Base-by-base conservation (phyloP, 2,888 invertebrate species). In the Epirrita christyi region DNA sequence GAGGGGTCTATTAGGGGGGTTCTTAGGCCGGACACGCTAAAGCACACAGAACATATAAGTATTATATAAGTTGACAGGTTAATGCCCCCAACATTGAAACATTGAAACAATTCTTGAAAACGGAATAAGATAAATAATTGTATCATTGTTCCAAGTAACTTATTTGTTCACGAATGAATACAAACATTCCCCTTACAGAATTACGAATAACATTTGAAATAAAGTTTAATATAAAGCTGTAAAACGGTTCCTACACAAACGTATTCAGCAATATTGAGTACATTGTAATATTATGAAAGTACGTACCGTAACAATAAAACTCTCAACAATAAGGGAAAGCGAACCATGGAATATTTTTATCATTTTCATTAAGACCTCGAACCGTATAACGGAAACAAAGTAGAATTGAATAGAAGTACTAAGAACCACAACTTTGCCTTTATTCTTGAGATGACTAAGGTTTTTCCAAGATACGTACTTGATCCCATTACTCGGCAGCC, bases 321-420 rank as follows among this genome's bases (percentile, higher is more conserved):
- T 56, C 51, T 57, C 67, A 34, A 46, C 68, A 75, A 71, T 67
- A 73, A 67, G 67, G 58, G 32, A 38, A 44, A 41, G 43, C 45
- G 50, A 45, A 46, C 53, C 64, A 63, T 68, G 64, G 66, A 75
- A 72, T 72, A 72, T 73, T 78, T 76, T 77, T 77, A 75, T 71
- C 66, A 75, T 82, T 80, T 78, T 75, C 74, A 81, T 81, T 78
- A 78, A 73, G 73, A 68, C 66, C 67, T 61, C 69, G 65, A 67
- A 73, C 68, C 72, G 44, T 43, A 55, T 55, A 50, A 47, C 41
- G 10, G 10, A 6, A 8, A 4, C 43, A 29, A 27, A 29, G 28
- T 43, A 28, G n/a, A 43, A 29, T 28, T 37, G 13, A 37, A 38
- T 6, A 8, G 9, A 34, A 32, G 32, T 7, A 29, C 36, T 38